These are phyloP conservation scores for Bombus sylvicola DNA, from an alignment of 1,140 invertebrate species.

Conservation along the genomic window DNA sequence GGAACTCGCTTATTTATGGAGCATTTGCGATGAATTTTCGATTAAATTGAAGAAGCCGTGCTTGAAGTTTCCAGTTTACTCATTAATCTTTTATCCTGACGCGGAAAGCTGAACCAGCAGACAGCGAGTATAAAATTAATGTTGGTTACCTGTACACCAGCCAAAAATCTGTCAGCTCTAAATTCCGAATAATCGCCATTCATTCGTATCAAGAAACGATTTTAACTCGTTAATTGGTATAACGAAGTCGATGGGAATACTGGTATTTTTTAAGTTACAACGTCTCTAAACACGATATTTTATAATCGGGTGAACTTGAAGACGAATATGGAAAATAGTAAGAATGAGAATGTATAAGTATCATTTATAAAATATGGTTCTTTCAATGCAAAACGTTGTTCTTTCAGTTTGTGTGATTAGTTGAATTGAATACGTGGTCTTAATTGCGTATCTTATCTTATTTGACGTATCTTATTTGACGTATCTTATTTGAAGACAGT, in stretches of 20 bases:
- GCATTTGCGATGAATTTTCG: not conserved
- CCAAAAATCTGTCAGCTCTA: slow-evolving; percentile 35
- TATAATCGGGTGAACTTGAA: not conserved
- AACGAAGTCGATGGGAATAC: not conserved
- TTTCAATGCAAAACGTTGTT: no score
- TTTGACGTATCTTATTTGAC: no score
- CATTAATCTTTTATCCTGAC: slow-evolving; percentile 36
- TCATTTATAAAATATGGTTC: no score
- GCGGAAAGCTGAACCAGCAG: not conserved
- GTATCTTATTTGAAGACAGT: no score
- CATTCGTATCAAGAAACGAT: not conserved
- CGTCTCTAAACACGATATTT: not conserved
- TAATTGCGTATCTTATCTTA: no score
- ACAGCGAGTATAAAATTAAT: slow-evolving; percentile 41
- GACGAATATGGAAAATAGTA: no score
- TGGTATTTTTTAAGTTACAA: not conserved
- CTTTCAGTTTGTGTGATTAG: no score
- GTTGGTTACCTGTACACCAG: not conserved
- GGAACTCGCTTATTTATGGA: not conserved
- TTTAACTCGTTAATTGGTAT: not conserved
- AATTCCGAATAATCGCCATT: slow-evolving; percentile 20
- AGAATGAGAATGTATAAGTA: no score
- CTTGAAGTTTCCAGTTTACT: not conserved
- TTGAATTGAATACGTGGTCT: no score
- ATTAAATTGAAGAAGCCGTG: slow-evolving; percentile 11